A percentile compares a stretch with the other conserved stretches of the same genome.
phyloP scores from a whole-genome alignment of 2,888 invertebrate genomes.

The Pterostichus niger region DNA sequence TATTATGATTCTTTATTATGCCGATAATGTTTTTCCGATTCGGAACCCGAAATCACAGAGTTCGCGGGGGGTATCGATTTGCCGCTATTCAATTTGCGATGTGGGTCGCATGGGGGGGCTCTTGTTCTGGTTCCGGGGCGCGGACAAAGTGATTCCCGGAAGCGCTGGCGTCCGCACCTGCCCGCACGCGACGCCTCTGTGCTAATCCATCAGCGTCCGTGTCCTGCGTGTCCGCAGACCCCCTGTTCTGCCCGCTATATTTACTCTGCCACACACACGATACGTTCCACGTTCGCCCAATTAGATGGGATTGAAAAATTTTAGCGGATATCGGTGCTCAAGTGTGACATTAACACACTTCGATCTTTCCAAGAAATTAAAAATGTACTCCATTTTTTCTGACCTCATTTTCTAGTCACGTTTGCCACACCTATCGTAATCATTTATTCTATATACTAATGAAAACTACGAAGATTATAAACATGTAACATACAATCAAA shows the following conservation, averaged over 20 bases:
- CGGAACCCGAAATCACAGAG: constrained; percentile 36
- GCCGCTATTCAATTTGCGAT: constrained; percentile 46
- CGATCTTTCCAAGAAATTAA: not conserved
- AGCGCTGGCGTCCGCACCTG: constrained; percentile 33
- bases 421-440: not conserved
- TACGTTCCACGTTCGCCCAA: not conserved
- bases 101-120: constrained; percentile 28
- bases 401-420: not conserved
- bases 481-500: too few species aligned
- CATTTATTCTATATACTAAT: not conserved
- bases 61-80: constrained; percentile 53
- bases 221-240: constrained; percentile 28
- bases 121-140: constrained; percentile 45
- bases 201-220: constrained; percentile 40
- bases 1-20: constrained; percentile 67
- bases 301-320: constrained; percentile 37
- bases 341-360: constrained; percentile 22
- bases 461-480: too few species aligned
- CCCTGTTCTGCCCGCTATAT: constrained; percentile 32
- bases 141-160: constrained; percentile 50
- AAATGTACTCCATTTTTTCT: not conserved
- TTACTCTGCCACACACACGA: constrained; percentile 15
- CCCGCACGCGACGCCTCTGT: constrained; percentile 24
- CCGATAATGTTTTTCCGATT: constrained; percentile 68
- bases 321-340: not conserved